phyloP scores from a whole-genome alignment of 2,888 invertebrate genomes.

The Phanerotoma sp. region DNA sequence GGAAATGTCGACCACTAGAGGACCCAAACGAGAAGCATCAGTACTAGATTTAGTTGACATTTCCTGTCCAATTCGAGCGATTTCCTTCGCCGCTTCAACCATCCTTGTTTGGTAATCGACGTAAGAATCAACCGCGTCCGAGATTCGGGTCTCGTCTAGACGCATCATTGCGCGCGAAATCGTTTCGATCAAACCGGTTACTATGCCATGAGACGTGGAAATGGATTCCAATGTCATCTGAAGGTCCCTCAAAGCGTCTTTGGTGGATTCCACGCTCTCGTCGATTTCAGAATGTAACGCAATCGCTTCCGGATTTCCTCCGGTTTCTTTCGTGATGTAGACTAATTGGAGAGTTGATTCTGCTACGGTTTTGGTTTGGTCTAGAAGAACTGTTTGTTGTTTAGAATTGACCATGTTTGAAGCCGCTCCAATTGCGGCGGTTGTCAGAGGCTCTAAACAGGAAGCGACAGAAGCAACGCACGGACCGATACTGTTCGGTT shows the following conservation, averaged over 20 bases:
- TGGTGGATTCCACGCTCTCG: conserved; percentile 73
- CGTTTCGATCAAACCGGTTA: conserved; percentile 85
- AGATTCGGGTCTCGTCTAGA: conserved; percentile 73
- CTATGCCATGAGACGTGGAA: conserved; percentile 86
- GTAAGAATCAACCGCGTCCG: conserved; percentile 75
- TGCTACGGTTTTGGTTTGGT: conserved; percentile 91
- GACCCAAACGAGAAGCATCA: conserved; percentile 76
- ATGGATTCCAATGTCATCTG: conserved; percentile 76
- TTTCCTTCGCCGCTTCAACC: conserved; percentile 93
- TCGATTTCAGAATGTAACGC: conserved; percentile 82
- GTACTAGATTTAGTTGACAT: conserved; percentile 84
- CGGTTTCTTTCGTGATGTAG: conserved; percentile 82
- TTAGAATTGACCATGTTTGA: conserved; percentile 86
- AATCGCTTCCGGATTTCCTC: conserved; percentile 89
- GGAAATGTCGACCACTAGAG: conserved; percentile 82
- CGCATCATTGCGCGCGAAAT: conserved; percentile 86
- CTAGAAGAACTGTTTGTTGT: conserved; percentile 83
- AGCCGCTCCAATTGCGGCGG: conserved; percentile 82
- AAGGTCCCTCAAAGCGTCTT: conserved; percentile 81
- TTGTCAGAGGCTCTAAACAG: conserved; percentile 84
- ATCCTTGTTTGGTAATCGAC: conserved; percentile 98
- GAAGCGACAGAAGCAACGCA: conserved; percentile 74
- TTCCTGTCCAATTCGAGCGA: conserved; percentile 88
- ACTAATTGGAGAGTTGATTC: conserved; percentile 89
- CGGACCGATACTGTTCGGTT: conserved; percentile 93